Base-by-base conservation (phyloP, 2,888 invertebrate species). In the Catocala sponsa region DNA sequence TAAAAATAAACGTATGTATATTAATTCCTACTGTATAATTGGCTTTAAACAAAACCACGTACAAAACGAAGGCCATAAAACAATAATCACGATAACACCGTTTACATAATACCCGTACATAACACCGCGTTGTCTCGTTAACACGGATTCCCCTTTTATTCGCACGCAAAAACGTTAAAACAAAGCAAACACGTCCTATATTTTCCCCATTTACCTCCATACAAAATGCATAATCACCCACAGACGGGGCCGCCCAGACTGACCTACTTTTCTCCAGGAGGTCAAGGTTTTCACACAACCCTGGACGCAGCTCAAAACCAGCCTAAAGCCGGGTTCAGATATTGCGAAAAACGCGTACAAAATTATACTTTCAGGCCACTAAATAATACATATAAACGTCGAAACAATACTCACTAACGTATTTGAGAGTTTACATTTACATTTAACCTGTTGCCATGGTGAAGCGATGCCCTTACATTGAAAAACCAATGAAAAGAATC, bases 181-280 rank as follows among this genome's bases (percentile, higher is more conserved):
- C 68, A 77, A 76, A 68, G 55, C 63, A 60, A 66, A 68, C 70
- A 63, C 59, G 65, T 55, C 59, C 64, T 61, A 70, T 74, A 78
- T 78, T 76, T 71, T 74, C 65, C 73, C 68, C 79, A 78, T 80
- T 82, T 78, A 77, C 68, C 77, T 67, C 63, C 73, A 83, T 82
- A 74, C 77, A 83, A 85, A 84, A 81, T 85, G 85, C 85, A 85
- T 82, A 84, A 82, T 82, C 73, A 79, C 68, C 77, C 78, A 68
- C 72, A 75, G 77, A 69, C 71, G 58, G 65, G 75, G 75, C 71
- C 72, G 75, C 67, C 67, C 69, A 71, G 71, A 62, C 64, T 71
- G 87, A 84, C 87, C 87, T 78, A 87, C 70, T 81, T 87, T 47
- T 46, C 13, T 38, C 4, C 52, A 54, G 12, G 72, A 61, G 84